Evolutionary conservation across 2,797 vertebrate genomes (phyloP).

Genomic region (Pangasius macronema): DNA sequence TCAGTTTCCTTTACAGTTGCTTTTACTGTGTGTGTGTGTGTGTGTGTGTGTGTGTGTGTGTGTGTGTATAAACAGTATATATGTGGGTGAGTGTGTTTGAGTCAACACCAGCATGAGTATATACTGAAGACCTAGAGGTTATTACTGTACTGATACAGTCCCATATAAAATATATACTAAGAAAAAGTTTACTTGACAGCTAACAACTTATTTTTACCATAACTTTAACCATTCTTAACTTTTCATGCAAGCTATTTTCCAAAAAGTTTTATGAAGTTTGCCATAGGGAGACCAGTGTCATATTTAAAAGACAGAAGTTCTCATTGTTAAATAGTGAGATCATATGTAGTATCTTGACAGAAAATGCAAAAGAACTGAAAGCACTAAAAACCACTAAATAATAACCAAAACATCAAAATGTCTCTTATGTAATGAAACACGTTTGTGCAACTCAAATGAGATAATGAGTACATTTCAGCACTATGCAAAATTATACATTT

Average conservation of each 20-base stretch:
- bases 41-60: background rate
- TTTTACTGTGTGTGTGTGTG: background rate
- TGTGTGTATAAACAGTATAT: background rate
- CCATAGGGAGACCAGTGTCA: background rate
- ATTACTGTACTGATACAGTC: background rate
- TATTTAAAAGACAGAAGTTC: background rate
- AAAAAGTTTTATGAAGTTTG: background rate
- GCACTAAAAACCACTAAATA: background rate
- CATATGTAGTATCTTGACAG: background rate
- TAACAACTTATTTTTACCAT: background rate
- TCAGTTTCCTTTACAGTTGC: constrained; percentile 4
- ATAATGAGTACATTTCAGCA: constrained; percentile 18
- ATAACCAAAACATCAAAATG: background rate
- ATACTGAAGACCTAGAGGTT: background rate
- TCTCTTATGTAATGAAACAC: background rate
- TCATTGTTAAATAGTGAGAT: background rate
- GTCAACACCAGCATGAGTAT: background rate
- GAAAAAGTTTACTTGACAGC: background rate
- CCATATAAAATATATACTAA: background rate
- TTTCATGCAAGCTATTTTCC: background rate
- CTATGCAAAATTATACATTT: constrained; percentile 21
- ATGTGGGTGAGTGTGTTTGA: background rate
- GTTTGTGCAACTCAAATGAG: constrained; percentile 7
- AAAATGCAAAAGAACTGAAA: background rate
- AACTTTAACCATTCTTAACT: background rate